Base-by-base conservation (phyloP, 2,888 invertebrate genomes). In the Tenthredo distinguenda region DNA sequence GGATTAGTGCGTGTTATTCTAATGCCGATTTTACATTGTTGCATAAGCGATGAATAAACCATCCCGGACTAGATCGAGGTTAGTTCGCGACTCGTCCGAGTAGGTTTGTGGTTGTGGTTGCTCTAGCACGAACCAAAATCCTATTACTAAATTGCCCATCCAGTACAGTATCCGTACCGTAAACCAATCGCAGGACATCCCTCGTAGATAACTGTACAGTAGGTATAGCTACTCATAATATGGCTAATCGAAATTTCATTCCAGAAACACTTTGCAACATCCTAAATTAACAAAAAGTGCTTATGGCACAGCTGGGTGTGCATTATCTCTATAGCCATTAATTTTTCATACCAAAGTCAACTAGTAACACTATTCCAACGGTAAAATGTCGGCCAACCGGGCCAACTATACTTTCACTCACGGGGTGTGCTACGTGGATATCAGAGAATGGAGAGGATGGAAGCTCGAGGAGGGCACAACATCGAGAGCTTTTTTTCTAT, bases 71-170 rank as follows among this genome's bases (percentile, higher is more conserved):
- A n/a, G 31, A 47, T 34, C 77, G 50, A 26, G 31, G 77, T 37
- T 71, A 31, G 76, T 77, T 50, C 77, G n/a, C 50, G 34, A 77
- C 47, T 55, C 34, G 77, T 34, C 77, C 77, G 26, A 77, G 50
- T 77, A 55, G 77, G 77, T 77, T 77, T 77, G 77, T 34, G 77
- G 77, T 50, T 77, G 77, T 26, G 77, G 77, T 77, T 77, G 31
- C 77, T 77, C 77, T 50, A 26, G 77, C 77, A n/a, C 43, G 77
- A 50, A 86, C 88, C 88, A 86, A 88, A 89, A 89, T 88, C 87
- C 87, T 86, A 87, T 87, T 87, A 86, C 86, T 84, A 84, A 87
- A 88, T 88, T 87, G 87, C 83, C 87, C 86, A 87, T 88, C 88
- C 55, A 18, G n/a, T n/a, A 21, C 34, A 77, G 18, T 74, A 74